Evolutionary conservation across 2,113 vertebrate genomes (phyloP).

Genomic region (Ceuthmochares aereus): DNA sequence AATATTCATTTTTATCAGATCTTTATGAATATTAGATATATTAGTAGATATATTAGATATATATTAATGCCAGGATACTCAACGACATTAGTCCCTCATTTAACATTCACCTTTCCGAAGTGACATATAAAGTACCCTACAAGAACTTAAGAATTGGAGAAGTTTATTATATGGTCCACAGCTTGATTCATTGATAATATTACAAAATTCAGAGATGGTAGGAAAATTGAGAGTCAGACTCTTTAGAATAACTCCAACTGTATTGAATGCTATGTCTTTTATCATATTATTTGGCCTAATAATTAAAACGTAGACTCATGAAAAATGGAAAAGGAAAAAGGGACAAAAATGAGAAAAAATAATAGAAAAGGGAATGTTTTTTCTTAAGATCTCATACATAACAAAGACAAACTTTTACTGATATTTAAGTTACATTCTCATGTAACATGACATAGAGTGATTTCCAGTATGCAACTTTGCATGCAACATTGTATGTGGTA

Average conservation of each 20-base stretch:
- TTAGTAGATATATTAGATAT: not conserved
- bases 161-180: not conserved
- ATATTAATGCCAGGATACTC: not conserved
- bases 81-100: not conserved
- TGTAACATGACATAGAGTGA: accelerated
- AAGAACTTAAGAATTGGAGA: not conserved
- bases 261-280: not conserved
- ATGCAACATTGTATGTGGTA: not conserved
- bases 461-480: not conserved
- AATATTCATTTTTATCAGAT: not conserved
- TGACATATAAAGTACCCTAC: not conserved
- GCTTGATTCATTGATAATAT: not conserved
- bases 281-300: not conserved
- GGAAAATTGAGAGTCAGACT: not conserved
- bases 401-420: not conserved
- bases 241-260: not conserved
- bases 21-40: not conserved
- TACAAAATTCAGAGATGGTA: not conserved
- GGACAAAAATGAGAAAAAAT: not conserved
- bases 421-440: not conserved
- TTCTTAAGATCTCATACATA: not conserved
- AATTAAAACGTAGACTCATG: not conserved
- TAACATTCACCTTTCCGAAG: not conserved
- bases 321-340: not conserved
- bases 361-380: not conserved